Base-by-base conservation (phyloP, 2,888 invertebrate genomes). In the Pollenia griseotomentosa region DNA sequence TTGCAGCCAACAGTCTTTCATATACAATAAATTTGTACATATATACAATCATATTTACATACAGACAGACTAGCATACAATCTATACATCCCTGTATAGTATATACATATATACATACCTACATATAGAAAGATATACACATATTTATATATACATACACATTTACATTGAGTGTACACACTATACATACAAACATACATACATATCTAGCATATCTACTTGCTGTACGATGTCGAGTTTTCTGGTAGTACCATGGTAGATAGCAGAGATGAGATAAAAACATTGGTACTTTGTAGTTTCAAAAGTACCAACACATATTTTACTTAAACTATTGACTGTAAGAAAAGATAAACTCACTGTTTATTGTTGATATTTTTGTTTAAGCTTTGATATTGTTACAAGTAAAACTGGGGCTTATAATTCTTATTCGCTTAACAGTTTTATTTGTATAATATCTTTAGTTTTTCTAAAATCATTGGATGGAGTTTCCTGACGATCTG, bases 141-240 rank as follows among this genome's bases (percentile, higher is more conserved):
- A 33, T 79, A 68, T n/a, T n/a, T 42, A 63, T 40, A 53, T 33
- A 23, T 33, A 81, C 23, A 66, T 48, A 42, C 48, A 65, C 23
- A 66, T 33, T 10, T 5, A 81, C 57, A 42, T 19, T 59, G 51
- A 57, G 16, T 75, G 48, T 19, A 86, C n/a, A 33, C 23, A 23
- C 42, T 55, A 51, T 42, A 66, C 65, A 57, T 61, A 40, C n/a
- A 42, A 11, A 59, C 70, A 44, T 46, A 84, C 83, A 57, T 40
- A 71, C 44, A 77, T 75, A 83, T 77, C 88, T 78, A 75, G 80
- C 70, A 89, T 89, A 83, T 83, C 79, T 86, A 87, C 87, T 87
- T 84, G 84, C 87, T 84, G 51, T 87, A 81, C 84, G 74, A 78
- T 68, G 83, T 66, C 57, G 84, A 87, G 81, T 87, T 87, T 84